Evolutionary conservation across 2,888 invertebrate genomes (phyloP).

Genomic region (Acrobasis suavella): DNA sequence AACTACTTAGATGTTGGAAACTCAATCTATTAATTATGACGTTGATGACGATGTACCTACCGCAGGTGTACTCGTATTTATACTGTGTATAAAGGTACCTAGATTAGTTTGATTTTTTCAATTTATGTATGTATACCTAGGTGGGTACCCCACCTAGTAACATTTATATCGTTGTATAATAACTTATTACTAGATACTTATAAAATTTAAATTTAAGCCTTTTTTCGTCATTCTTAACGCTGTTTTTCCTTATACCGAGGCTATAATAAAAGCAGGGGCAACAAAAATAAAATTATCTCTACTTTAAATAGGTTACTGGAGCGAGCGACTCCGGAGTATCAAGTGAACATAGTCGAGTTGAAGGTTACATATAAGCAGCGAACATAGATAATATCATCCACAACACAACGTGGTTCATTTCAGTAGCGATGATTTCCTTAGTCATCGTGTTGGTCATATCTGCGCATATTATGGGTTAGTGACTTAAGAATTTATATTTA

Average conservation of each 20-base stretch:
- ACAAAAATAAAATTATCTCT: slow-evolving; percentile 8
- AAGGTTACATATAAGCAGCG: slow-evolving; percentile 9
- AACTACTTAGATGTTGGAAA: no score
- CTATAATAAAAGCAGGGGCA: not conserved
- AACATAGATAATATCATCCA: slow-evolving; percentile 9
- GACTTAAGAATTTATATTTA: not conserved
- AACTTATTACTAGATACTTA: no score
- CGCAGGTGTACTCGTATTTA: no score
- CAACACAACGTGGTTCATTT: slow-evolving; percentile 7
- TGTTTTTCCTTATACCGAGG: not conserved
- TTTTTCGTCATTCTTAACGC: not conserved
- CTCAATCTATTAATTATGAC: no score
- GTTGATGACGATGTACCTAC: no score
- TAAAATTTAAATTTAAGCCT: no score
- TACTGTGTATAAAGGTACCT: no score
- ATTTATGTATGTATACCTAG: no score
- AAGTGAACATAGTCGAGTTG: slow-evolving; percentile 1
- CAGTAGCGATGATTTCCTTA: slow-evolving; percentile 13
- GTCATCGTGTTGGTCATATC: slow-evolving; percentile 16
- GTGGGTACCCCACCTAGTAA: no score
- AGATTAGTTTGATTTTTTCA: no score
- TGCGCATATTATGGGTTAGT: slow-evolving; percentile 13
- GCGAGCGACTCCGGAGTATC: slow-evolving; percentile 5
- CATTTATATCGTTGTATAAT: no score
- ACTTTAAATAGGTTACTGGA: slow-evolving; percentile 10